These are phyloP conservation scores for Acholoe squamosa DNA, from an alignment of 2,888 invertebrate genomes.

Conservation along the genomic window DNA sequence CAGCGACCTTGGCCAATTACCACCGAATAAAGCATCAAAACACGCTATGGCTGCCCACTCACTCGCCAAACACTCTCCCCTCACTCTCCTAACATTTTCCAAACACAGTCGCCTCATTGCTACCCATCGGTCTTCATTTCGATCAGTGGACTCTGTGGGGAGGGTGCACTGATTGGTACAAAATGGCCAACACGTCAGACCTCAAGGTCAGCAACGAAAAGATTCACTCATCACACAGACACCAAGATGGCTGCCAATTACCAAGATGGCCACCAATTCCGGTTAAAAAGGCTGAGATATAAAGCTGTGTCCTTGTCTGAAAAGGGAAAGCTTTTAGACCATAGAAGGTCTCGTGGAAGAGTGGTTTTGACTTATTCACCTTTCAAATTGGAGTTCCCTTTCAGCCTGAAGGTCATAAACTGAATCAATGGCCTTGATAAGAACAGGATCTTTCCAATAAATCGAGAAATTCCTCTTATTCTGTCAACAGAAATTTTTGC, in stretches of 20 bases:
- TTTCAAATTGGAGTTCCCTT: no score
- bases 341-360: no score
- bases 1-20: constrained; percentile 22
- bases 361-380: no score
- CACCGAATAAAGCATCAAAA: constrained; percentile 48
- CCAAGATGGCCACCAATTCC: no score
- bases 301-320: no score
- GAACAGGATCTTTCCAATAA: no score
- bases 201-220: neutral
- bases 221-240: neutral
- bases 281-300: no score
- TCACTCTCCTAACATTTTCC: neutral
- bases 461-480: no score
- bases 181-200: neutral
- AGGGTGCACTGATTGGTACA: constrained; percentile 2
- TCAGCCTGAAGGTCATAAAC: no score
- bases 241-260: neutral
- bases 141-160: neutral
- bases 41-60: neutral
- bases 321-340: no score
- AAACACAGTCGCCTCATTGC: neutral
- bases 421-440: no score
- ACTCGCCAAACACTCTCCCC: neutral
- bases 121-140: constrained; percentile 4
- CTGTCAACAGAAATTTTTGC: no score